Conservation (phyloP, 2,113 vertebrate genomes). For the Pelecanus crispus region DNA sequence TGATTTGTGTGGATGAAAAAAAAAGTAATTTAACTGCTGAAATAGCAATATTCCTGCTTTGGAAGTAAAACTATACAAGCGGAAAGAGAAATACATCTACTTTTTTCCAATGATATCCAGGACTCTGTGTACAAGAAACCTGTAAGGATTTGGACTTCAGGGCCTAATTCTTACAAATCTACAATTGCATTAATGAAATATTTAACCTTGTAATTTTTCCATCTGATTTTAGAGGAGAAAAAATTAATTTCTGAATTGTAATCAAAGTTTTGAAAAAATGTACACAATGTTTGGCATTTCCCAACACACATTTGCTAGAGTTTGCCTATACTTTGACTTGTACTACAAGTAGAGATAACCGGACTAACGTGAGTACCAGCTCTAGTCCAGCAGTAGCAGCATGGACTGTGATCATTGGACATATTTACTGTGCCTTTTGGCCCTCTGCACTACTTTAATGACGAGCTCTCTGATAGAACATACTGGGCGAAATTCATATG, state of each 20-base stretch:
- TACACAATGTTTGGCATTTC: neutral
- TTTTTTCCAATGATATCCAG: neutral
- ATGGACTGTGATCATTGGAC: neutral
- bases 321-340: neutral
- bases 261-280: neutral
- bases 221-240: neutral
- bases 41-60: neutral
- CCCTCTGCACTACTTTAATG: neutral
- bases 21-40: neutral
- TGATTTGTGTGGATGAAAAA: neutral
- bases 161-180: neutral
- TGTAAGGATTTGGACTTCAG: neutral
- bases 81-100: neutral
- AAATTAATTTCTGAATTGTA: neutral
- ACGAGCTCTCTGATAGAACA: neutral
- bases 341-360: neutral
- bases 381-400: neutral
- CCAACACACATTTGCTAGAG: rapidly evolving
- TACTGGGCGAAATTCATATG: neutral
- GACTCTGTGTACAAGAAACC: neutral
- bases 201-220: neutral
- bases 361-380: neutral
- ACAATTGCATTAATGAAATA: neutral
- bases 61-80: neutral
- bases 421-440: neutral